Conservation (phyloP, 2,888 invertebrate species). For the Invenusta paracnida region DNA sequence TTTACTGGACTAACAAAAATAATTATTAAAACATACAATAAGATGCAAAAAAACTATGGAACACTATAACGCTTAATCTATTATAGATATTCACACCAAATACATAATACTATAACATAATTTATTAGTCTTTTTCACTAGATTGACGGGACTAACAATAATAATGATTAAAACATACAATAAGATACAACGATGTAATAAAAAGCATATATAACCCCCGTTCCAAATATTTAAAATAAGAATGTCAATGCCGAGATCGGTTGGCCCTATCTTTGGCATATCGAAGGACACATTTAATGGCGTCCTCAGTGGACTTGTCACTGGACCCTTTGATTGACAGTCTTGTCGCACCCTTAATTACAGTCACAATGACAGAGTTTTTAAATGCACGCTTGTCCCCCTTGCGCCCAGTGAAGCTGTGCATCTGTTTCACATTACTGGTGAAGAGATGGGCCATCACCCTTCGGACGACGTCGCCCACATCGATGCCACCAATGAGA, state of each 20-base stretch:
- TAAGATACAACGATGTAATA: too few relatives aligned
- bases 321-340: neutral
- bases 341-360: neutral
- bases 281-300: neutral
- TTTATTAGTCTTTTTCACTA: too few relatives aligned
- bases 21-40: too few relatives aligned
- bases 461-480: constrained; percentile 8
- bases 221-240: neutral
- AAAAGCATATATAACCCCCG: too few relatives aligned
- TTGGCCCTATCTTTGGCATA: constrained; percentile 20
- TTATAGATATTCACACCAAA: too few relatives aligned
- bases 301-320: neutral
- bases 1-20: too few relatives aligned
- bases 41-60: neutral
- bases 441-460: constrained; percentile 15
- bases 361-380: neutral
- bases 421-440: neutral
- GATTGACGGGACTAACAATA: too few relatives aligned
- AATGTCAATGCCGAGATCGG: neutral
- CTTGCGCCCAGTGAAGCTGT: constrained; percentile 13
- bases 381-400: constrained; percentile 11
- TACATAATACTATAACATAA: too few relatives aligned
- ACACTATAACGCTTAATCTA: too few relatives aligned
- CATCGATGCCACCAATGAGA: constrained; percentile 1
- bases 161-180: too few relatives aligned